Conservation (phyloP, 2,888 invertebrate species). For the Phaedon cochleariae region DNA sequence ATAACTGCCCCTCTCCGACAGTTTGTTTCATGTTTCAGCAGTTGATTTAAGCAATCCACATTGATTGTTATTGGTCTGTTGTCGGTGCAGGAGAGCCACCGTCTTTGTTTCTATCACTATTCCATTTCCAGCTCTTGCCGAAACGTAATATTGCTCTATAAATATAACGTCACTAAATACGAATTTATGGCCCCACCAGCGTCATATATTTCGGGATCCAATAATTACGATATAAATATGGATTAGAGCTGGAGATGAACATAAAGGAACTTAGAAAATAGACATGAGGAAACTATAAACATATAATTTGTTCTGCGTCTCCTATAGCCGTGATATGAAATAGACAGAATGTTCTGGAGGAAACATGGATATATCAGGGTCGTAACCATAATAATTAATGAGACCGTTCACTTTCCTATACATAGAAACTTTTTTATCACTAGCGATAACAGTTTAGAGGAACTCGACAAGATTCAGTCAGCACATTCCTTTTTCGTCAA, state of each 20-base stretch:
- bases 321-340: too few species aligned
- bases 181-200: slow-evolving; percentile 50
- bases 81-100: slow-evolving; percentile 33
- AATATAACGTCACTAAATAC: slow-evolving; percentile 53
- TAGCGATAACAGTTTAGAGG: too few species aligned
- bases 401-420: too few species aligned
- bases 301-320: slow-evolving; percentile 21
- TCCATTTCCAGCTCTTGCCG: slow-evolving; percentile 44
- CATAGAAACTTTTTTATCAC: too few species aligned
- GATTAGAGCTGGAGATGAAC: slow-evolving; percentile 30
- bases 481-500: too few species aligned
- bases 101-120: slow-evolving; percentile 53
- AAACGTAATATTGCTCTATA: slow-evolving; percentile 51
- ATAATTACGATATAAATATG: slow-evolving; percentile 52
- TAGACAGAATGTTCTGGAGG: too few species aligned
- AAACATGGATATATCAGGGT: too few species aligned
- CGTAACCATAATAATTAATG: too few species aligned
- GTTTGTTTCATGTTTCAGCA: slow-evolving; percentile 59
- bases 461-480: too few species aligned
- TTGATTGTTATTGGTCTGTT: slow-evolving; percentile 55
- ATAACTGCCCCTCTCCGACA: slow-evolving; percentile 60
- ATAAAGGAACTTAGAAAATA: slow-evolving; percentile 27
- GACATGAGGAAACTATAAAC: slow-evolving; percentile 28
- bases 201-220: slow-evolving; percentile 48
- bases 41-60: slow-evolving; percentile 60